Base-by-base conservation (phyloP, 2,888 invertebrate genomes). In the Alviniconcha strummeri region DNA sequence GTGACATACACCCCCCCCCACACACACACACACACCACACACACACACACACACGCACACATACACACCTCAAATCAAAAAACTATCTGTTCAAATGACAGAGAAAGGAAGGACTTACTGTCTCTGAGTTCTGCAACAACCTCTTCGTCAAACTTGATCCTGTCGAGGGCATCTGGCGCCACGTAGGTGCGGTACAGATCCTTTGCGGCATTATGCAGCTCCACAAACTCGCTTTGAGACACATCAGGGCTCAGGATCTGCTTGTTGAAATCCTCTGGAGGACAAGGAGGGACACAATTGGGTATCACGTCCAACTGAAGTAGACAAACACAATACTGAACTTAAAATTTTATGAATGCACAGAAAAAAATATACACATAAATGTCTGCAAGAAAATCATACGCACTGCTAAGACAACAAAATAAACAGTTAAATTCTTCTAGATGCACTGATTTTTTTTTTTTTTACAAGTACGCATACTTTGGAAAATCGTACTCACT, bases 191-290 rank as follows among this genome's bases (percentile, higher is more conserved):
- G 95, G 93, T 96, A 96, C 87, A 97, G 94, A 86, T 95, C 96
- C 86, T 95, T 94, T 0, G 96, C 96, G 90, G 96, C 96, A 5
- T 94, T 93, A 88, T 96, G 96, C 9, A 97, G 94, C 52, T 94
- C 94, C 84, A 95, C 95, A 87, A 96, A 94, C 86, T 96, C 96
- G 15, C 94, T 94, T 4, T 94, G 94, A 4, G 95, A 95, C 85
- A 97, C 94, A 84, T 97, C 97, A 0, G 97, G 97, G 91, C 96
- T 96, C 85, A 97, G 94, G 86, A 97, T 95, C 89, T 96, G 96
- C 67, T 95, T 96, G 94, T 97, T 97, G 90, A 97, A 96, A 91
- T 96, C 96, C 94, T 97, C 97, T 97, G 94, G 17, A 88, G 89
- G 72, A 36, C n/a, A 67, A 36, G 36, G 36, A 36, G 36, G 36